Evolutionary conservation across 2,888 invertebrate species (phyloP), one percentile per base, ranked within the genome.

Genomic region (Epirrhoe tristata): DNA sequence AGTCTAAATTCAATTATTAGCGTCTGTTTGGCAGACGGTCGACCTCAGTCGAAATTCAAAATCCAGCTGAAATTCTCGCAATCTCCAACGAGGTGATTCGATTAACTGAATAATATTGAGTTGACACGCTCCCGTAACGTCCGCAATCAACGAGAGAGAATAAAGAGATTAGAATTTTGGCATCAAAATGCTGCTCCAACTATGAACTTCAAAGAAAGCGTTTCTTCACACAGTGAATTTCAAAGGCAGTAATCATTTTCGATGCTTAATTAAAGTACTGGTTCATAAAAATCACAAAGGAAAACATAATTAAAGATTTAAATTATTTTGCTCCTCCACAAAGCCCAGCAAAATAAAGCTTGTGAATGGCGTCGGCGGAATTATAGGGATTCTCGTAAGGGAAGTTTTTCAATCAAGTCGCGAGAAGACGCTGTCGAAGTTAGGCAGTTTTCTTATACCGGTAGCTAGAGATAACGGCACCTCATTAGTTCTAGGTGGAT

Each of bases 1-100:
- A 74, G 72, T 72, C 71, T 73, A 80, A 80, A 83, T 82, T 82
- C 75, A 82, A 84, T 84, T 81, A 82, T 70, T 71, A 77, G 74
- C 74, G 75, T 74, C 76, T 77, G 74, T 78, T 79, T 79, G 77
- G 75, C 76, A 78, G 74, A 77, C 69, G 70, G 68, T 67, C 71
- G 70, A 71, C 71, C 70, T 66, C 64, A 72, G 69, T 74, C 66
- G 59, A 73, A 81, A 75, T 77, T 74, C 72, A 66, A 66, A 73
- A 70, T 69, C 67, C 63, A 58, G 36, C 57, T 69, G 68, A 69
- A 76, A 72, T 70, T 70, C 69, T 71, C 69, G 58, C 72, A 71
- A 68, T 63, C 58, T 62, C 63, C 62, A 75, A 73, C 77, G 74
- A 74, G 76, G 71, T 74, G 75, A 84, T 81, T 78, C 77, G 78